Conservation (phyloP, 2,113 vertebrate species). For the Cyanocitta stelleri region DNA sequence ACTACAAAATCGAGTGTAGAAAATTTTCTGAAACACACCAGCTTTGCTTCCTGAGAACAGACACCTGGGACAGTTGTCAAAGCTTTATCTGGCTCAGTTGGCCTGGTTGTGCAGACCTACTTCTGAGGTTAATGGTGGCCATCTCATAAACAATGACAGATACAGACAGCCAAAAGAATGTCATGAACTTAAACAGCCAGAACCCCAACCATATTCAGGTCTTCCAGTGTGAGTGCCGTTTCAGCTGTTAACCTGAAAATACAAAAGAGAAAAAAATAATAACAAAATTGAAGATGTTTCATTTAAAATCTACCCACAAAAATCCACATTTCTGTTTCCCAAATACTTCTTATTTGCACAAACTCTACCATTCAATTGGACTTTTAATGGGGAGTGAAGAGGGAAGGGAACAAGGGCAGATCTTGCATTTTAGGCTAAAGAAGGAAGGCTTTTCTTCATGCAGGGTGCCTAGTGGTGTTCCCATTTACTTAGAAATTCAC, state of each 20-base stretch:
- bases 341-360: not conserved
- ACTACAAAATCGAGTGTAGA: fast-evolving
- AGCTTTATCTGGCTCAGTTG: not conserved
- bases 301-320: not conserved
- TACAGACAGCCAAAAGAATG: not conserved
- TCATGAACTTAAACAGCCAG: not conserved
- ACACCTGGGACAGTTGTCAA: not conserved
- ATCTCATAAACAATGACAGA: not conserved
- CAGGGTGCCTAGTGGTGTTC: not conserved
- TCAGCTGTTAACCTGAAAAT: not conserved
- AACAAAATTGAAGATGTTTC: not conserved
- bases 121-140: not conserved
- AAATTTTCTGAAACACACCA: not conserved
- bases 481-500: not conserved
- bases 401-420: not conserved
- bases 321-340: not conserved
- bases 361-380: not conserved
- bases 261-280: not conserved
- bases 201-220: not conserved
- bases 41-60: not conserved
- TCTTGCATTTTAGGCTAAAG: not conserved
- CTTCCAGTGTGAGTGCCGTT: not conserved
- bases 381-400: not conserved
- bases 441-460: not conserved
- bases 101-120: not conserved